Evolutionary conservation across 1,140 invertebrate species (phyloP).

Genomic region (Drosophila mojavensis): DNA sequence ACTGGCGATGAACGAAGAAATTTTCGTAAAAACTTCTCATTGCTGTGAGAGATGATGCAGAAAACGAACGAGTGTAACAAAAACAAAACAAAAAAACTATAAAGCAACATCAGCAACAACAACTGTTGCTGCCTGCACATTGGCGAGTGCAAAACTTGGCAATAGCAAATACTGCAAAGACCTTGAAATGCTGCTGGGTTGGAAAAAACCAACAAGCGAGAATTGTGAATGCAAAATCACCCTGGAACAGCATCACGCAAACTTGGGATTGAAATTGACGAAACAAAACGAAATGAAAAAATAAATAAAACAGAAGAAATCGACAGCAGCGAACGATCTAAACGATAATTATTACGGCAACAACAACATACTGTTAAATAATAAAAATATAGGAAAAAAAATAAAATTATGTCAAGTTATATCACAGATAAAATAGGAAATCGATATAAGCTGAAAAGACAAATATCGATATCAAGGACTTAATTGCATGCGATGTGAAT

Average conservation of each 20-base stretch:
- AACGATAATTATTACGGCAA: constrained; percentile 40
- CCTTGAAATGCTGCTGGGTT: constrained; percentile 73
- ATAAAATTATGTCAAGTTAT: constrained; percentile 53
- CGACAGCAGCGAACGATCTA: constrained; percentile 52
- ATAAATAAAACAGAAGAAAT: constrained; percentile 20
- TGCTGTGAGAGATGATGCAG: constrained; percentile 67
- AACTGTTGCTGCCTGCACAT: constrained; percentile 22
- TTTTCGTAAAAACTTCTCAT: constrained; percentile 72
- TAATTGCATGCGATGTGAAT: neutral
- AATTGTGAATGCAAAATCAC: constrained; percentile 70
- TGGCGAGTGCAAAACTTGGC: constrained; percentile 74
- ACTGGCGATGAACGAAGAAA: constrained; percentile 68
- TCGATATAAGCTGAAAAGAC: neutral
- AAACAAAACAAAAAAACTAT: neutral
- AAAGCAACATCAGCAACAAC: constrained; percentile 19
- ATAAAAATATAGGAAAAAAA: constrained; percentile 67
- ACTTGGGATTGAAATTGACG: constrained; percentile 76
- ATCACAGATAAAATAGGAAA: neutral
- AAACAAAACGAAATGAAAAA: constrained; percentile 38
- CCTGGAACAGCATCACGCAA: constrained; percentile 76
- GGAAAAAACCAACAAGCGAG: constrained; percentile 42
- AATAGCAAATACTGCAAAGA: constrained; percentile 76
- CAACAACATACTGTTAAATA: constrained; percentile 58
- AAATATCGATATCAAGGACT: neutral
- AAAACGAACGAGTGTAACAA: constrained; percentile 60